Percentiles rank a stretch among this genome's conserved stretches.
These are phyloP conservation scores for Temnothorax ravouxi DNA, from an alignment of 2,888 invertebrate species.

Conservation along the genomic window DNA sequence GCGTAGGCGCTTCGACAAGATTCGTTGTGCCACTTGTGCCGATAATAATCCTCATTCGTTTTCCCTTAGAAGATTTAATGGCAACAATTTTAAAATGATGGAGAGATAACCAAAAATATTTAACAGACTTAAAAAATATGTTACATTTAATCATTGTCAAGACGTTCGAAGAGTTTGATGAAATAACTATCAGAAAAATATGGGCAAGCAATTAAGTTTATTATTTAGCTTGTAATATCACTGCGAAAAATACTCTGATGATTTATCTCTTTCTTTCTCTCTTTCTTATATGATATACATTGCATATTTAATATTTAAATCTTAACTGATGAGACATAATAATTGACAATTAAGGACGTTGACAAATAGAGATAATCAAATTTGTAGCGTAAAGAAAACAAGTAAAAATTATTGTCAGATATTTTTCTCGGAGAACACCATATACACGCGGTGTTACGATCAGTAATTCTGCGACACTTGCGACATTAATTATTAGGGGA, in stretches of 20 bases:
- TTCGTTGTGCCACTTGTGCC: not conserved
- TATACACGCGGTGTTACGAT: not conserved
- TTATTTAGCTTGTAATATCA: not conserved
- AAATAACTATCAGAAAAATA: not conserved
- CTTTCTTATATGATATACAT: not conserved
- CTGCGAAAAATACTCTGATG: not conserved
- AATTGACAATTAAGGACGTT: not conserved
- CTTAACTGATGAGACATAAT: not conserved
- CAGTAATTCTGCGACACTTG: conserved; percentile 34
- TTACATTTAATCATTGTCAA: not conserved
- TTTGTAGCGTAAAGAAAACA: not conserved
- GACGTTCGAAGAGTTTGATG: not conserved
- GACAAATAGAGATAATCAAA: not conserved
- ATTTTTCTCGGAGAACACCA: conserved; percentile 7
- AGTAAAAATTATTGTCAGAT: not conserved
- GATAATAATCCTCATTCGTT: not conserved
- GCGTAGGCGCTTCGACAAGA: not conserved
- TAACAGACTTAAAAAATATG: not conserved
- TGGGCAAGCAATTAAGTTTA: not conserved
- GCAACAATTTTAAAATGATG: not conserved
- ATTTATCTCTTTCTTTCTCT: not conserved
- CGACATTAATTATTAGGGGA: conserved; percentile 32
- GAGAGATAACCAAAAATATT: not conserved
- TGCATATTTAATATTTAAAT: not conserved
- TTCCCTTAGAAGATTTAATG: not conserved